phyloP scores from a whole-genome alignment of 1,140 invertebrate genomes.

The Drosophila tani region DNA sequence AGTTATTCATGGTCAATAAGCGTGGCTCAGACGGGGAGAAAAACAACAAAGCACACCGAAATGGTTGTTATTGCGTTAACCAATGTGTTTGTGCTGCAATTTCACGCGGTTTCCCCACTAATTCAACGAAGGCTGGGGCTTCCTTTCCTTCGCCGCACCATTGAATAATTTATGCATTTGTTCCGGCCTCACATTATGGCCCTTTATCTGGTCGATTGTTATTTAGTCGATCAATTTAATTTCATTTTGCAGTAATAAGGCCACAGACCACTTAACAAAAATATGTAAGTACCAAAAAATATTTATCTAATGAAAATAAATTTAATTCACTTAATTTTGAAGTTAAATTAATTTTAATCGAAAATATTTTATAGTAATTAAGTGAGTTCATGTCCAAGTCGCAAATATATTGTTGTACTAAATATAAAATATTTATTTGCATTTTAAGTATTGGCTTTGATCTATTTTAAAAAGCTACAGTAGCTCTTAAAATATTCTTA shows the following conservation, averaged over 20 bases:
- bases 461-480: too few species aligned
- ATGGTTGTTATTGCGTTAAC: slow-evolving; percentile 33
- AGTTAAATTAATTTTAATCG: too few species aligned
- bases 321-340: too few species aligned
- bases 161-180: slow-evolving; percentile 58
- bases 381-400: too few species aligned
- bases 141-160: slow-evolving; percentile 29
- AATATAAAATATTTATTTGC: too few species aligned
- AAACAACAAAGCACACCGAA: slow-evolving; percentile 15
- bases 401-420: too few species aligned
- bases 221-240: slow-evolving; percentile 77
- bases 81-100: slow-evolving; percentile 69
- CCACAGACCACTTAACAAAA: slow-evolving; percentile 3
- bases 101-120: slow-evolving; percentile 49
- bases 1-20: slow-evolving; percentile 74
- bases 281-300: not conserved
- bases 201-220: slow-evolving; percentile 72
- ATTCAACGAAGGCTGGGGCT: slow-evolving; percentile 17
- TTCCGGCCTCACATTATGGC: slow-evolving; percentile 55
- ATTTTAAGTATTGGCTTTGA: too few species aligned
- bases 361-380: too few species aligned
- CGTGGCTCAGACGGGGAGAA: slow-evolving; percentile 26
- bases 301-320: too few species aligned
- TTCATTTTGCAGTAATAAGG: slow-evolving; percentile 43
- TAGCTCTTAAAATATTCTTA: too few species aligned